These are phyloP conservation scores for Alaudala cheleensis DNA, from an alignment of 2,113 vertebrate species.

Conservation along the genomic window DNA sequence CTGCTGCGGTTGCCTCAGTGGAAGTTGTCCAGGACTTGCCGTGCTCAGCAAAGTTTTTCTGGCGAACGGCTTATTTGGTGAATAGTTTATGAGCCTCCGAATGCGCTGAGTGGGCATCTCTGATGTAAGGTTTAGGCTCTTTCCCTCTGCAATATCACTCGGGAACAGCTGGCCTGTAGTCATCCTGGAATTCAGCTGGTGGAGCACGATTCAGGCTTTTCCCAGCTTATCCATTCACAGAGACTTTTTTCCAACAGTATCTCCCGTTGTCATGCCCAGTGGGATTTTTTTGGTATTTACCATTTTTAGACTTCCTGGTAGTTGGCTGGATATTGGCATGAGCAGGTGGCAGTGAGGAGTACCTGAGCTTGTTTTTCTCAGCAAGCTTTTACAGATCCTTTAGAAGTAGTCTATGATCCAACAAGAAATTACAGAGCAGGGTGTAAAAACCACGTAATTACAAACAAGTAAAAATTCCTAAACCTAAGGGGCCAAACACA, in stretches of 20 bases:
- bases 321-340: neutral
- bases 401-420: neutral
- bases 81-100: neutral
- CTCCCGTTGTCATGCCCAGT: fast-evolving
- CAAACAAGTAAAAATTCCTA: neutral
- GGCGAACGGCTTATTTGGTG: neutral
- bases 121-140: neutral
- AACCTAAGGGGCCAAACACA: neutral
- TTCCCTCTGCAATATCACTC: fast-evolving
- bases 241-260: neutral
- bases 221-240: neutral
- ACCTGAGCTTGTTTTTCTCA: neutral
- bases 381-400: neutral
- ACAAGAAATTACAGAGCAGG: constrained; percentile 2
- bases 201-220: neutral
- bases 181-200: neutral
- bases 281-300: neutral
- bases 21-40: neutral
- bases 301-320: neutral
- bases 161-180: neutral
- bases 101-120: no score
- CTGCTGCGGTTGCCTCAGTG: fast-evolving
- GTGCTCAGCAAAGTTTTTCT: fast-evolving
- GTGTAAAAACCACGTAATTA: neutral
- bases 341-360: neutral